Evolutionary conservation across 2,888 invertebrate species (phyloP).

Genomic region (Cyclophora albipunctata): DNA sequence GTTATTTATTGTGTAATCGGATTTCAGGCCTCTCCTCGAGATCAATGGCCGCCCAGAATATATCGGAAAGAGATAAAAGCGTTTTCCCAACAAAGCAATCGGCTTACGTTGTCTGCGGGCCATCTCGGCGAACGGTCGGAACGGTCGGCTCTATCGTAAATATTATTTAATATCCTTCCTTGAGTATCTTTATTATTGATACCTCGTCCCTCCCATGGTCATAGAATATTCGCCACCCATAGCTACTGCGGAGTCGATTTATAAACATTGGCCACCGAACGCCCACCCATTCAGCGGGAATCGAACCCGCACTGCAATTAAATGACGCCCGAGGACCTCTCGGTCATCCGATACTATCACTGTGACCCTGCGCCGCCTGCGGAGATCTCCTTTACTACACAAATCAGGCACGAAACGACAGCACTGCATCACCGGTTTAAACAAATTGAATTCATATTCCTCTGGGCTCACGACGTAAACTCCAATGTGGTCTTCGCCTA

Average conservation of each 20-base stretch:
- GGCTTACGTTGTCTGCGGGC: neutral
- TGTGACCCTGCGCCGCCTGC: constrained; percentile 51
- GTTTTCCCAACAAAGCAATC: neutral
- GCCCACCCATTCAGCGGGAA: constrained; percentile 53
- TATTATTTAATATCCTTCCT: neutral
- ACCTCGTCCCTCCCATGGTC: constrained; percentile 12
- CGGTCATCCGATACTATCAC: constrained; percentile 56
- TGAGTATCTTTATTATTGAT: neutral
- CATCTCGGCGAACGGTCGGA: neutral
- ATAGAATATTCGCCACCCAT: constrained; percentile 37
- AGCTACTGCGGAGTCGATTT: constrained; percentile 55
- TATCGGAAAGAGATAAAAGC: neutral
- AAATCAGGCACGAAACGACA: constrained; percentile 14
- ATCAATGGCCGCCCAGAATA: neutral
- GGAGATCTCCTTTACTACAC: constrained; percentile 34
- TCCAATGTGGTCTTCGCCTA: neutral
- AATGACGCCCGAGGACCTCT: constrained; percentile 56
- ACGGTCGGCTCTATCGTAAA: neutral
- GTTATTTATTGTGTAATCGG: no score
- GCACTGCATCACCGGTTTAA: constrained; percentile 1
- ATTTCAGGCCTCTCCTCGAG: neutral
- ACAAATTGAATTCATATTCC: constrained; percentile 5
- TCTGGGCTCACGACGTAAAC: neutral
- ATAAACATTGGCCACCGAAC: constrained; percentile 48
- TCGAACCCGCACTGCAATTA: constrained; percentile 60